A percentile compares a stretch with the other conserved stretches of the same genome.
Evolutionary conservation across 2,797 vertebrate genomes (phyloP).

Genomic region (Sebastes kiyomatsui): DNA sequence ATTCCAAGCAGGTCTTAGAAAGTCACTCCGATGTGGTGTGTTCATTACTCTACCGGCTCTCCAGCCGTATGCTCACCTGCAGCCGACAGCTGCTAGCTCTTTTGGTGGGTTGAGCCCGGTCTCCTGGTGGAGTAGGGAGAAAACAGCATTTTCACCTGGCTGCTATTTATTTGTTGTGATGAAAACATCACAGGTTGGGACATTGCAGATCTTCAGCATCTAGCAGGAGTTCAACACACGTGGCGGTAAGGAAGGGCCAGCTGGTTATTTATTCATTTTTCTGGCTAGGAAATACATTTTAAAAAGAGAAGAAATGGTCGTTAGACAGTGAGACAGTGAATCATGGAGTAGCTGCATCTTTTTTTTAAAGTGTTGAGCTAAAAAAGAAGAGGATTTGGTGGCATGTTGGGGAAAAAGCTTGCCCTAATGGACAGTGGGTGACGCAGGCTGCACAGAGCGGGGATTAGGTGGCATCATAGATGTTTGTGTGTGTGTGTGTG

Average conservation of each 20-base stretch:
- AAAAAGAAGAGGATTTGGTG: slow-evolving; percentile 64
- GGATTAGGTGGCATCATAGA: slow-evolving; percentile 59
- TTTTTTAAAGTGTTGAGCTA: slow-evolving; percentile 28
- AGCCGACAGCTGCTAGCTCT: slow-evolving; percentile 68
- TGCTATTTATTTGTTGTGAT: slow-evolving; percentile 68
- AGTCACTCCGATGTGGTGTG: slow-evolving; percentile 41
- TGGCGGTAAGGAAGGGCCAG: slow-evolving; percentile 41
- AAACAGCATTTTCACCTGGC: slow-evolving; percentile 65
- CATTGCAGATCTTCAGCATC: slow-evolving; percentile 48
- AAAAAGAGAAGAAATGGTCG: not conserved
- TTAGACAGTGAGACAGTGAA: slow-evolving; percentile 41
- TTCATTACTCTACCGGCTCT: slow-evolving; percentile 59
- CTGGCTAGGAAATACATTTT: slow-evolving; percentile 14
- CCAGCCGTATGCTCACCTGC: slow-evolving; percentile 60
- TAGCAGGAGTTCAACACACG: slow-evolving; percentile 67
- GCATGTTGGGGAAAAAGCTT: slow-evolving; percentile 40
- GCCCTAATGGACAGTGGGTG: slow-evolving; percentile 67
- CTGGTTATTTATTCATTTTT: slow-evolving; percentile 66
- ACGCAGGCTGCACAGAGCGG: slow-evolving; percentile 48
- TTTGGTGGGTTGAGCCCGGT: slow-evolving; percentile 52
- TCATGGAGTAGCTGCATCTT: slow-evolving; percentile 45
- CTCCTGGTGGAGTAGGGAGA: slow-evolving; percentile 59
- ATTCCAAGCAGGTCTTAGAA: slow-evolving; percentile 59
- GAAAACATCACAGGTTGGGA: slow-evolving; percentile 73
- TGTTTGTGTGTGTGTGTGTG: not conserved